phyloP scores from a whole-genome alignment of 2,113 vertebrate species.

The Chinchilla lanigera region DNA sequence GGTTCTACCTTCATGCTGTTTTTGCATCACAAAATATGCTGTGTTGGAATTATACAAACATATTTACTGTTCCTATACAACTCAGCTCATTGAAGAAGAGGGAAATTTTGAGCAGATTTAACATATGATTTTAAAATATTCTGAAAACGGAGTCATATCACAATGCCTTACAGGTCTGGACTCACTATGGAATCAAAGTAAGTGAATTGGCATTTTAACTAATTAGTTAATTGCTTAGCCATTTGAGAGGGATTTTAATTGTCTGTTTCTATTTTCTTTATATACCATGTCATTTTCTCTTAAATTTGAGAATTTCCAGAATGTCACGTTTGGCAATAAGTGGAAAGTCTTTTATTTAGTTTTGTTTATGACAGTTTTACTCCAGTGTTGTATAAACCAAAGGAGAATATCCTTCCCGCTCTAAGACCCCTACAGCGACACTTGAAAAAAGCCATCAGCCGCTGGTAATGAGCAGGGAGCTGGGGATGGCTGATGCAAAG shows the following conservation, averaged over 20 bases:
- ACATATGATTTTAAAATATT: not conserved
- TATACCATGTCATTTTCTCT: not conserved
- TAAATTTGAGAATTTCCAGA: conserved; percentile 36
- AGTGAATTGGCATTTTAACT: not conserved
- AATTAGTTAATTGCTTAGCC: not conserved
- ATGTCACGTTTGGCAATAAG: not conserved
- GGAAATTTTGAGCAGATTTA: not conserved
- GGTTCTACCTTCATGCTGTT: conserved; percentile 72
- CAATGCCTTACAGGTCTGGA: not conserved
- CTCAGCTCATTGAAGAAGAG: not conserved
- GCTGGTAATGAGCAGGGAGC: not conserved
- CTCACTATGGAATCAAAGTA: not conserved
- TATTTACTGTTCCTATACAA: not conserved
- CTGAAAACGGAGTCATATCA: not conserved
- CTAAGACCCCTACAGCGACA: not conserved
- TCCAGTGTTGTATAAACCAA: not conserved
- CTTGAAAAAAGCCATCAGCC: not conserved
- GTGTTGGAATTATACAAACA: not conserved
- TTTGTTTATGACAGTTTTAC: not conserved
- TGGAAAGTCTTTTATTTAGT: not conserved
- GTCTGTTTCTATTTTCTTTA: conserved; percentile 19
- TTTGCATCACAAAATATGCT: conserved; percentile 64
- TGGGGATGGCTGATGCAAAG: not conserved
- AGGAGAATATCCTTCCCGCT: not conserved
- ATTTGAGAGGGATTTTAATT: not conserved